Base-by-base conservation (phyloP, 2,797 vertebrate genomes). In the Gambelia wislizenii region DNA sequence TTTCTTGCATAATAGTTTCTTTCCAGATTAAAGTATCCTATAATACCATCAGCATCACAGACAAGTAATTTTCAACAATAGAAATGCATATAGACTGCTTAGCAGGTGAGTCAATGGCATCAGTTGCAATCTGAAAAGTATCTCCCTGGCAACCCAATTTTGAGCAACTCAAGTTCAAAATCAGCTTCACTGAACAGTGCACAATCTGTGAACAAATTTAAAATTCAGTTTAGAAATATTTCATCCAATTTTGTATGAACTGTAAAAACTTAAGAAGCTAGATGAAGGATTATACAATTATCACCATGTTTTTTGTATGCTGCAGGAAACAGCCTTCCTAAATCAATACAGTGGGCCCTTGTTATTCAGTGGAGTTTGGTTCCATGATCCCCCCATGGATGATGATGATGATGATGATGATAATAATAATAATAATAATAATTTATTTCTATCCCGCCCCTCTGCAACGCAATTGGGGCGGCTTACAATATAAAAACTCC, bases 21-120 rank as follows among this genome's bases (percentile, higher is more conserved):
- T 96, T 96, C 94, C 94, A 94, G 92, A 76, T 95, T 93, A 96
- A 96, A 96, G 69, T 94, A 96, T 91, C 93, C 92, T 96, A 85
- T 94, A 96, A 95, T 95, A 95, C 93, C 92, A 95, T 81, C 91
- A 94, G 86, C 92, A 94, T 93, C 93, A 95, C 75, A 95, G 93
- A 96, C 88, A 87, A 80, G 86, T 91, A 93, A 93, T 95, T 96
- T 95, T 96, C 92, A 95, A 86, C 88, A 49, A 96, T 84, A 95
- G 83, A 96, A 95, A 95, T 91, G 93, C 94, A 83, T 44, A 47
- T 0, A 64, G 5, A 69, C 67, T 49, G 0, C 90, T 95, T 90
- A 77, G 74, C 83, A 90, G 89, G 74, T 96, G 77, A 88, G 84
- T 90, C 93, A 96, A 96, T 82, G 0, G 89, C 39, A 94, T 90